Evolutionary conservation across 2,113 vertebrate genomes (phyloP).

Genomic region (Paralichthys olivaceus): DNA sequence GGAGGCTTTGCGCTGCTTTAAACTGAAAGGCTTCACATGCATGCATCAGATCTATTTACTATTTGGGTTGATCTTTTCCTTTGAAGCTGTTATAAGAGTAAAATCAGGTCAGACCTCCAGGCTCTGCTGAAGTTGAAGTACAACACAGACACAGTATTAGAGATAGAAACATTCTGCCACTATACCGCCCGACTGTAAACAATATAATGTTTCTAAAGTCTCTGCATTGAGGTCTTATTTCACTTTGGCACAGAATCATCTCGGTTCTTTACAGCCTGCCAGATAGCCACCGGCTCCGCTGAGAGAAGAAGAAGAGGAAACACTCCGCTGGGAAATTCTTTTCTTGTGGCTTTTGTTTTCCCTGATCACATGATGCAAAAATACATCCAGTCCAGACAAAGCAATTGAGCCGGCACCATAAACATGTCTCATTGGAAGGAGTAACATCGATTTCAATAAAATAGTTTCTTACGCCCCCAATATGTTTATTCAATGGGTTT

Average conservation of each 20-base stretch:
- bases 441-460: slow-evolving; percentile 12
- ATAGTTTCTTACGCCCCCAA: neutral
- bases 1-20: slow-evolving; percentile 3
- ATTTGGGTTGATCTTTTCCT: slow-evolving; percentile 34
- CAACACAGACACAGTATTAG: slow-evolving; percentile 17
- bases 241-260: slow-evolving; percentile 32
- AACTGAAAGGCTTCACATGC: slow-evolving; percentile 1
- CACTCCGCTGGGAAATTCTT: slow-evolving; percentile 45
- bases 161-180: slow-evolving; percentile 34
- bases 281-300: slow-evolving; percentile 21
- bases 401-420: slow-evolving; percentile 21
- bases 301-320: slow-evolving; percentile 20
- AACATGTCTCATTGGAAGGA: slow-evolving; percentile 38
- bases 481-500: too few species aligned
- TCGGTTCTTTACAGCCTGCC: slow-evolving; percentile 43
- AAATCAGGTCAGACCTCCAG: slow-evolving; percentile 71
- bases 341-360: slow-evolving; percentile 22
- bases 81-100: slow-evolving; percentile 45
- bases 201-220: slow-evolving; percentile 41
- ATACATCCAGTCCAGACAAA: slow-evolving; percentile 38
- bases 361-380: slow-evolving; percentile 33
- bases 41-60: slow-evolving; percentile 33
- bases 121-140: slow-evolving; percentile 20
- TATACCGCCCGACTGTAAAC: slow-evolving; percentile 37
- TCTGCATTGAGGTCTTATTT: slow-evolving; percentile 43